Percentiles rank a stretch among this genome's conserved stretches.
Evolutionary conservation across 2,797 vertebrate species (phyloP).

Genomic region (Knipowitschia caucasica): DNA sequence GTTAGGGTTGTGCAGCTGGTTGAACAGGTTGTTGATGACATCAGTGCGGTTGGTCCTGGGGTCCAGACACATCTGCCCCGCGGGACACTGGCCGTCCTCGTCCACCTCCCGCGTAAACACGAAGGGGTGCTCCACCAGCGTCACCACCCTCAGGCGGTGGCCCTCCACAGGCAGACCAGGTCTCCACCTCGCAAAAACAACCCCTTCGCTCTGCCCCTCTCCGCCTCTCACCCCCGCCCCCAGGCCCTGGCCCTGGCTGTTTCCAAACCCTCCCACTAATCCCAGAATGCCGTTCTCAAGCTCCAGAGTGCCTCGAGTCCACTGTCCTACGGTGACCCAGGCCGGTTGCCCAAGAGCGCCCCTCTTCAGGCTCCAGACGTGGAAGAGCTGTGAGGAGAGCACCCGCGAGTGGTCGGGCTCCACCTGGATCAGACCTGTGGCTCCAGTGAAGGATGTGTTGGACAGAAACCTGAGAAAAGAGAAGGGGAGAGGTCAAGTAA

Average conservation of each 20-base stretch:
- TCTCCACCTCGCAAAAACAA: slow-evolving; percentile 67
- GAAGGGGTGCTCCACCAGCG: slow-evolving; percentile 91
- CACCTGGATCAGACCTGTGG: slow-evolving; percentile 77
- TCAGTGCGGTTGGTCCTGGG: slow-evolving; percentile 82
- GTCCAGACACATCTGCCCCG: slow-evolving; percentile 89
- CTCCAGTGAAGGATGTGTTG: slow-evolving; percentile 86
- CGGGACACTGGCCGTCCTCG: slow-evolving; percentile 85
- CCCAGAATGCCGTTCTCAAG: slow-evolving; percentile 75
- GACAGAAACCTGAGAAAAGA: slow-evolving; percentile 80
- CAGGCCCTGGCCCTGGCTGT: slow-evolving; percentile 55
- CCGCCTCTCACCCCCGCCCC: slow-evolving; percentile 68
- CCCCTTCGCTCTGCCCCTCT: slow-evolving; percentile 55
- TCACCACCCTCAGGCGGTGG: slow-evolving; percentile 84
- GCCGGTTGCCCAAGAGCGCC: slow-evolving; percentile 83
- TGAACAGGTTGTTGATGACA: slow-evolving; percentile 79
- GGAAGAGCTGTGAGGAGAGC: slow-evolving; percentile 79
- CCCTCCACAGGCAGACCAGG: slow-evolving; percentile 66
- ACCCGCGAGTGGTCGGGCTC: slow-evolving; percentile 70
- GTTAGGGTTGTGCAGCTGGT: slow-evolving; percentile 75
- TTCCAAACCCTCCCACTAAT: slow-evolving; percentile 66
- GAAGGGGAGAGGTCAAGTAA: not conserved
- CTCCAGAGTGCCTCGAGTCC: slow-evolving; percentile 79
- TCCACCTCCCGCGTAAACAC: slow-evolving; percentile 90
- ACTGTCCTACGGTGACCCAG: slow-evolving; percentile 89
- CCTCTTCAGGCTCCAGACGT: slow-evolving; percentile 86